Conservation (phyloP, 2,113 vertebrate species). For the Prietella phreatophila region DNA sequence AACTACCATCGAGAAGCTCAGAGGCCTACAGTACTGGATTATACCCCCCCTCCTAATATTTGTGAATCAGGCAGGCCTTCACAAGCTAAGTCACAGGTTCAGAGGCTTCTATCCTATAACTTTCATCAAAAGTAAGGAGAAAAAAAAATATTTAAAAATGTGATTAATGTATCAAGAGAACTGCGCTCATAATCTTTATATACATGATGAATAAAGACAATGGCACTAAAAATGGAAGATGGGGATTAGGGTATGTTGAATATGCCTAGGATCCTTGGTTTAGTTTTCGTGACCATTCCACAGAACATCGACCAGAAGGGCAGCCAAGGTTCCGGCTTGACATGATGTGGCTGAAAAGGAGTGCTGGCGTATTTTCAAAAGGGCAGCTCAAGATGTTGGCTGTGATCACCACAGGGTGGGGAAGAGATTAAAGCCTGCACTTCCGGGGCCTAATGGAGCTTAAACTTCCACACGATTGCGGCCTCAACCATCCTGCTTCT, state of each 20-base stretch:
- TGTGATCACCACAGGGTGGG: conserved; percentile 1
- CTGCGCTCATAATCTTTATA: conserved; percentile 2
- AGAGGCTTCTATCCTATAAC: conserved; percentile 38
- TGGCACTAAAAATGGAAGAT: not conserved
- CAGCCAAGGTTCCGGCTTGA: conserved; percentile 12
- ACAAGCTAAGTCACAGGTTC: conserved; percentile 63
- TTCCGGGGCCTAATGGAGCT: conserved; percentile 28
- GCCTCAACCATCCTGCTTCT: conserved; percentile 30
- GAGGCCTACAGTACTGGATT: conserved; percentile 50
- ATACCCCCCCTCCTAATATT: conserved; percentile 16
- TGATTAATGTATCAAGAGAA: not conserved
- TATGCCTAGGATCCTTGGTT: not conserved
- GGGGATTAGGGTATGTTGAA: not conserved
- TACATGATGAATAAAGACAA: conserved; percentile 6
- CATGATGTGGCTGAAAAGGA: not conserved
- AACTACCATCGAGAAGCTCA: conserved; percentile 35
- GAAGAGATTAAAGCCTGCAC: conserved; percentile 34
- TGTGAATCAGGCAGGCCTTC: conserved; percentile 31
- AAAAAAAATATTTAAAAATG: conserved; percentile 10
- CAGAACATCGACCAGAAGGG: conserved; percentile 22
- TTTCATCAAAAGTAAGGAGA: not conserved
- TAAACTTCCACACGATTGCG: conserved; percentile 35
- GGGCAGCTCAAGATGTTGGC: conserved; percentile 1
- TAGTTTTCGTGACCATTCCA: conserved; percentile 8
- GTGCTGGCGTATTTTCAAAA: conserved; percentile 34